A percentile compares a stretch with the other conserved stretches of the same genome.
Conservation (phyloP, 2,113 vertebrate species). For the Callithrix jacchus region DNA sequence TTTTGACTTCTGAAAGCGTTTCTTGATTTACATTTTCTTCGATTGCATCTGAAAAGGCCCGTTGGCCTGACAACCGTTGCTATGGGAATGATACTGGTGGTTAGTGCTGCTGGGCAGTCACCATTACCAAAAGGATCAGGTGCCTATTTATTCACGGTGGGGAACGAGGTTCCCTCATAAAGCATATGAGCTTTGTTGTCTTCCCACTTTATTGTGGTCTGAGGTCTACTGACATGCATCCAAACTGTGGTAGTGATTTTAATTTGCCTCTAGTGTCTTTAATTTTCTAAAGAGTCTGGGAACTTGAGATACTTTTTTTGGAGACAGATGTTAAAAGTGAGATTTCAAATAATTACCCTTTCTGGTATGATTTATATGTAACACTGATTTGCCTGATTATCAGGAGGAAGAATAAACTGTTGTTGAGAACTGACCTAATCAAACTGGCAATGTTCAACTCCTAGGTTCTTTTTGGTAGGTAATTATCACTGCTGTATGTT, state of each 20-base stretch:
- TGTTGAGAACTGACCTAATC: background rate
- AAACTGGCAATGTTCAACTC: background rate
- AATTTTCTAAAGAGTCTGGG: slow-evolving; percentile 22
- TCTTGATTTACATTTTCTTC: slow-evolving; percentile 36
- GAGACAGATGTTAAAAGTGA: slow-evolving; percentile 41
- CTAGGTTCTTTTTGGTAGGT: background rate
- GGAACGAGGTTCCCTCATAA: background rate
- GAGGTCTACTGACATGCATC: background rate
- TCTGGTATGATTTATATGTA: background rate
- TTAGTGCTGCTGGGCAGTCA: background rate
- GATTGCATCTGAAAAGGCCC: background rate
- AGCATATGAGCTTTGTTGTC: background rate
- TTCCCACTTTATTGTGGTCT: background rate
- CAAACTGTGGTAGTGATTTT: background rate
- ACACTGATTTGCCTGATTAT: background rate
- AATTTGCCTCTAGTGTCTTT: background rate
- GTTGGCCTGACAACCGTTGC: slow-evolving; percentile 27
- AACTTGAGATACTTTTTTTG: slow-evolving; percentile 22
- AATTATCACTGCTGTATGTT: background rate
- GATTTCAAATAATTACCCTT: background rate
- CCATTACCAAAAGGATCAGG: slow-evolving; percentile 31
- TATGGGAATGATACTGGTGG: slow-evolving; percentile 45
- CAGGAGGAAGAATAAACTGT: background rate
- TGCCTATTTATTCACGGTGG: background rate
- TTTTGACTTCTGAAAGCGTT: slow-evolving; percentile 41